Evolutionary conservation across 2,888 invertebrate genomes (phyloP).

Genomic region (Andrena marginata): DNA sequence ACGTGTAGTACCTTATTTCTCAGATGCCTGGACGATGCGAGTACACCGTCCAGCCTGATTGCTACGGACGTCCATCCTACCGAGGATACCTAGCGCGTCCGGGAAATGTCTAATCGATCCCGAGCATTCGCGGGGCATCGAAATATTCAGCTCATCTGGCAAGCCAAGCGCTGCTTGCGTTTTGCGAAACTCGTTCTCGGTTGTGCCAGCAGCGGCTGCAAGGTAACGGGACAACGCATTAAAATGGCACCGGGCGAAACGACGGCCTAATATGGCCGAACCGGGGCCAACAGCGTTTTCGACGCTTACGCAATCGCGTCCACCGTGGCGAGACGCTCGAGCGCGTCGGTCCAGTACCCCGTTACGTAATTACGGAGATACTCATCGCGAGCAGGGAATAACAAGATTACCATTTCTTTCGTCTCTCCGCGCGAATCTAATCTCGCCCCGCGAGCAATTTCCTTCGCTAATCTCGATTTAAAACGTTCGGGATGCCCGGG

Average conservation of each 20-base stretch:
- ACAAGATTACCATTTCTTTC: constrained; percentile 15
- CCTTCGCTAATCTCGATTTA: neutral
- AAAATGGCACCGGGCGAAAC: constrained; percentile 41
- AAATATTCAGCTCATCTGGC: neutral
- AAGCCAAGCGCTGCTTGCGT: neutral
- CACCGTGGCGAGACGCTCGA: constrained; percentile 18
- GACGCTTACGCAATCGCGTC: constrained; percentile 51
- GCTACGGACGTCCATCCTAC: too few relatives aligned
- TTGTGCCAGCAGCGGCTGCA: neutral
- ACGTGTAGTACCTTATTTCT: too few relatives aligned
- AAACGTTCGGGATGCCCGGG: neutral
- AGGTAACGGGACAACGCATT: constrained; percentile 46
- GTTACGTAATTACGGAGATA: constrained; percentile 41
- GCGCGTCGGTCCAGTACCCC: constrained; percentile 6
- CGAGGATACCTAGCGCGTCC: too few relatives aligned
- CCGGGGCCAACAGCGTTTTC: constrained; percentile 40
- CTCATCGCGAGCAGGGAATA: constrained; percentile 1
- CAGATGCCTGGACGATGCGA: too few relatives aligned
- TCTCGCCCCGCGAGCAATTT: constrained; percentile 1
- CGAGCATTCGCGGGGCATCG: neutral
- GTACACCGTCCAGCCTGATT: too few relatives aligned
- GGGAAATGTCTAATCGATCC: too few relatives aligned
- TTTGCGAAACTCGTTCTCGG: neutral
- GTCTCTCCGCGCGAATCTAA: too few relatives aligned
- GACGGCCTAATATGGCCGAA: constrained; percentile 50